A percentile compares a stretch with the other conserved stretches of the same genome.
Conservation (phyloP, 53 echinoderm and acorn worm genomes). For the Hippasteria phrygiana region DNA sequence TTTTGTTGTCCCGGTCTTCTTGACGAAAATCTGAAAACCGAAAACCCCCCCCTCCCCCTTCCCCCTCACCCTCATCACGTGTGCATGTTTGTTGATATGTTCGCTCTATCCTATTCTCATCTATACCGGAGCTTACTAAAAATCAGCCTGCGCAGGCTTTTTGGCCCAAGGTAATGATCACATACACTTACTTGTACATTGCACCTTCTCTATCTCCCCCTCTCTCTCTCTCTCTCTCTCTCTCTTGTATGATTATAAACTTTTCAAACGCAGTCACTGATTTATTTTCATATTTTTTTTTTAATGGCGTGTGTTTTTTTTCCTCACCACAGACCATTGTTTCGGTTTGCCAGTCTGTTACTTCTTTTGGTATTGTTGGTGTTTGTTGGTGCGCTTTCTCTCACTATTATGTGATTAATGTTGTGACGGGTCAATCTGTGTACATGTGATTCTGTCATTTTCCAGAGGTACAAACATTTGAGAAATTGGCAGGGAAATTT, state of each 20-base stretch:
- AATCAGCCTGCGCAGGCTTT: slow-evolving; percentile 46
- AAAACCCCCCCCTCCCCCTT: too few relatives aligned
- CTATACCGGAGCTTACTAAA: slow-evolving; percentile 54
- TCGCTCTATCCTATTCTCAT: slow-evolving; percentile 27
- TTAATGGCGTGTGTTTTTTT: background rate
- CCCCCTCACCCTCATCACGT: slow-evolving; percentile 53
- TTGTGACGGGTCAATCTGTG: background rate
- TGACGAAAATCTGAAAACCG: background rate
- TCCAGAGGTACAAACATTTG: background rate
- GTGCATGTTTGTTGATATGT: slow-evolving; percentile 65
- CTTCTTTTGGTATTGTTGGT: background rate
- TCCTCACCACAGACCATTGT: background rate
- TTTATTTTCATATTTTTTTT: background rate
- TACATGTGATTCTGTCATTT: background rate
- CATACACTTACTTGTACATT: slow-evolving; percentile 18
- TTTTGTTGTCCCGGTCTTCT: slow-evolving; percentile 2
- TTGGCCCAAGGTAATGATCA: slow-evolving; percentile 26
- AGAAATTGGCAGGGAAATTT: background rate
- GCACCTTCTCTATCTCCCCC: too few relatives aligned
- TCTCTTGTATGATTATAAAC: background rate
- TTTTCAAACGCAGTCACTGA: background rate
- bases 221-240: background rate
- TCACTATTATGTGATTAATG: background rate
- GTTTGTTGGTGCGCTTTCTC: background rate
- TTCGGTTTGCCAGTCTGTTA: background rate